A percentile compares a stretch with the other conserved stretches of the same genome.
Evolutionary conservation across 2,888 invertebrate genomes (phyloP).

Genomic region (Serripes groenlandicus): DNA sequence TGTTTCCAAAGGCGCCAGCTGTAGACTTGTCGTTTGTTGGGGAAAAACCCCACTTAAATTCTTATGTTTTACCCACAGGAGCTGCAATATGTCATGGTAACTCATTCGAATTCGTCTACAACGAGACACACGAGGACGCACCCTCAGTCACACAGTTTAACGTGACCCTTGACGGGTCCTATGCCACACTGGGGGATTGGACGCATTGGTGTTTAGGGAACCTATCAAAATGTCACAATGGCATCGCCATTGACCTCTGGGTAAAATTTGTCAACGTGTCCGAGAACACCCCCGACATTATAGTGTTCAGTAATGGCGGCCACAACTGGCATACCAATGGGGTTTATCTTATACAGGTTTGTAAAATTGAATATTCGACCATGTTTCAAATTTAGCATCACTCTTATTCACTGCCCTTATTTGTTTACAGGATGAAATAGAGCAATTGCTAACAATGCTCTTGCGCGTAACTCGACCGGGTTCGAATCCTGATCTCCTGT

Average conservation of each 20-base stretch:
- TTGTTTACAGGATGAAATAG: too few species aligned
- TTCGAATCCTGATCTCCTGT: too few species aligned
- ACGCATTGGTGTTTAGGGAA: slow-evolving; percentile 85
- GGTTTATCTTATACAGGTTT: slow-evolving; percentile 74
- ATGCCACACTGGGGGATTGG: slow-evolving; percentile 76
- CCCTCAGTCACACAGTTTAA: slow-evolving; percentile 6
- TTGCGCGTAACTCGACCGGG: too few species aligned
- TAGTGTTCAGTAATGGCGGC: slow-evolving; percentile 81
- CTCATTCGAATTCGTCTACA: slow-evolving; percentile 68
- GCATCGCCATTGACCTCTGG: slow-evolving; percentile 78
- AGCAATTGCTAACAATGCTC: too few species aligned
- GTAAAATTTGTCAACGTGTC: slow-evolving; percentile 68
- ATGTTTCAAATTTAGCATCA: too few species aligned
- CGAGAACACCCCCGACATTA: slow-evolving; percentile 62
- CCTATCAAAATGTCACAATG: slow-evolving; percentile 76
- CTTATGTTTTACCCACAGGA: too few species aligned
- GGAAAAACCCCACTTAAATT: too few species aligned
- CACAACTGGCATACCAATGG: slow-evolving; percentile 80
- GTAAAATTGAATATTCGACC: not conserved
- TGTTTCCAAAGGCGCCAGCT: too few species aligned
- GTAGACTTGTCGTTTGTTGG: too few species aligned
- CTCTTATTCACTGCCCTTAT: too few species aligned
- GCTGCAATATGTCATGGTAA: slow-evolving; percentile 2
- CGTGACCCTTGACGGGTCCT: slow-evolving; percentile 66
- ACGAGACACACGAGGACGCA: slow-evolving; percentile 52